Evolutionary conservation across 2,888 invertebrate species (phyloP).

Genomic region (Agrypnus murinus): DNA sequence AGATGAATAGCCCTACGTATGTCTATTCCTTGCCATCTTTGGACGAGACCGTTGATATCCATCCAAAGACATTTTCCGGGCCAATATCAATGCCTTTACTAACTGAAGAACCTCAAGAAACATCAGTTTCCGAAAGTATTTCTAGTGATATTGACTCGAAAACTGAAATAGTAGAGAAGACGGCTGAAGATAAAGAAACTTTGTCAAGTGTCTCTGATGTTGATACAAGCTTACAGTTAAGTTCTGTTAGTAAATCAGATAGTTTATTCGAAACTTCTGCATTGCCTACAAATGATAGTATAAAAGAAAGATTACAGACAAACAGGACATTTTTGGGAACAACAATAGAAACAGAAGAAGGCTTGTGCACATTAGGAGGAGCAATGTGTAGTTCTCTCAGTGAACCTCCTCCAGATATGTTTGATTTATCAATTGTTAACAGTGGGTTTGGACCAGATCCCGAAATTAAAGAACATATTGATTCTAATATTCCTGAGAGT

Average conservation of each 20-base stretch:
- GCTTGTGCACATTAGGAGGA: conserved; percentile 66
- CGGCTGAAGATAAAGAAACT: conserved; percentile 9
- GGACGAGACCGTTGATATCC: conserved; percentile 67
- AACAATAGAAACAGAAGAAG: conserved; percentile 55
- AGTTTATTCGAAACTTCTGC: conserved; percentile 27
- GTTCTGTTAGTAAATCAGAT: not conserved
- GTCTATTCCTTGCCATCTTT: conserved; percentile 67
- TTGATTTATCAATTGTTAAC: conserved; percentile 62
- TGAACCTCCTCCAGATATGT: conserved; percentile 70
- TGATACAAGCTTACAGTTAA: conserved; percentile 5
- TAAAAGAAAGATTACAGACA: conserved; percentile 28
- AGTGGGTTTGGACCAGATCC: conserved; percentile 25
- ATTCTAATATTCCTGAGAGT: conserved; percentile 16
- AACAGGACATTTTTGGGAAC: conserved; percentile 27
- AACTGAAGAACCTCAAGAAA: conserved; percentile 71
- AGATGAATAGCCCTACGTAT: conserved; percentile 67
- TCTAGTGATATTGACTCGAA: conserved; percentile 20
- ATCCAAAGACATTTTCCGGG: conserved; percentile 66
- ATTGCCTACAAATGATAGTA: conserved; percentile 3
- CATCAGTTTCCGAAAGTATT: conserved; percentile 42
- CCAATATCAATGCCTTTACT: conserved; percentile 77
- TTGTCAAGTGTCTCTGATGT: conserved; percentile 20
- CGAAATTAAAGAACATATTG: conserved; percentile 30
- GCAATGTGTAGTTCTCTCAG: conserved; percentile 70
- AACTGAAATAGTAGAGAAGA: conserved; percentile 24